Evolutionary conservation across 2,113 vertebrate species (phyloP).

Genomic region (Corythoichthys haematopterus): DNA sequence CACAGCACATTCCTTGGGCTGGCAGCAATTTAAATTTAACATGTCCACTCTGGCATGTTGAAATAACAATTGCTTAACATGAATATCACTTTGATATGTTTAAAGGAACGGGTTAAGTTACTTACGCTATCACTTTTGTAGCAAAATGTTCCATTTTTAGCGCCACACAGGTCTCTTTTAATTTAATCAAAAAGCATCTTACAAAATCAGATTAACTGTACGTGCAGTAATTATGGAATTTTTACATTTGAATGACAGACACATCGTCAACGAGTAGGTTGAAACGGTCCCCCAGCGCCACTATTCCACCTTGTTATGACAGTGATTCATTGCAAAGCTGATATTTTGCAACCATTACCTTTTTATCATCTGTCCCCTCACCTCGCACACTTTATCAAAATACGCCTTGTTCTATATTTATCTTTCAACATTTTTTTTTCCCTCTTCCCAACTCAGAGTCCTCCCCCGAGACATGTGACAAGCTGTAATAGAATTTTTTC

Average conservation of each 20-base stretch:
- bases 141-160: not conserved
- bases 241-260: conserved; percentile 9
- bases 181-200: not conserved
- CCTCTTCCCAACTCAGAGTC: conserved; percentile 24
- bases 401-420: conserved; percentile 38
- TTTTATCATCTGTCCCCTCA: conserved; percentile 50
- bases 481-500: conserved; percentile 65
- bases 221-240: conserved; percentile 7
- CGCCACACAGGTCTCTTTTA: not conserved
- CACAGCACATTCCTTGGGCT: too few species aligned
- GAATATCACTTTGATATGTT: too few species aligned
- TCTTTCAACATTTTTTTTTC: conserved; percentile 34
- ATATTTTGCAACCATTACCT: conserved; percentile 54
- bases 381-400: conserved; percentile 51
- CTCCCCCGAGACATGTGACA: conserved; percentile 39
- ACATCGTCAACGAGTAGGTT: conserved; percentile 19
- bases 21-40: too few species aligned
- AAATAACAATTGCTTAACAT: too few species aligned
- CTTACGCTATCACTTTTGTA: not conserved
- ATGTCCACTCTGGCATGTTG: too few species aligned
- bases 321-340: conserved; percentile 56
- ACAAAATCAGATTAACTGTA: not conserved
- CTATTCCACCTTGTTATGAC: conserved; percentile 30
- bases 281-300: conserved; percentile 30
- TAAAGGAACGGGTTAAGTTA: too few species aligned